Evolutionary conservation across 2,113 vertebrate genomes (phyloP), one percentile per base, ranked within the genome.

Genomic region (Lonchura striata): DNA sequence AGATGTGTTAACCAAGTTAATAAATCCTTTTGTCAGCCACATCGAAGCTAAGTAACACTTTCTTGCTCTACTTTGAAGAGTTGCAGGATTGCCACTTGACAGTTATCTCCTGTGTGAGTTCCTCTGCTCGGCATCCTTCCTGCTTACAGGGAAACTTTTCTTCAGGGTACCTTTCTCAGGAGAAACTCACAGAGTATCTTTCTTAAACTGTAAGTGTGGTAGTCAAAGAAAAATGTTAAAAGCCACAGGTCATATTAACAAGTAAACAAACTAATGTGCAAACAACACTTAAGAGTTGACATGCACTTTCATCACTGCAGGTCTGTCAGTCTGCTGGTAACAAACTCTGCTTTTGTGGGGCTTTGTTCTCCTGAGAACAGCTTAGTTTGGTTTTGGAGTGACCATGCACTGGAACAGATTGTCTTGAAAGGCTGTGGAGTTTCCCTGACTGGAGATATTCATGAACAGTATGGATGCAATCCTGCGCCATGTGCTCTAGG

Each of bases 161-260:
- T 56, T 31, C 49, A n/a, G 33, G 20, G 14, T 57, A n/a, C 41
- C 21, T 65, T 83, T 76, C 83, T 80, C 54, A 78, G 85, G 33
- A 54, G 13, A 66, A 82, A 61, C 28, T 65, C 61, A 25, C 3
- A 33, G 23, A 33, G 18, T n/a, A 63, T 75, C 25, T 44, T 86
- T 81, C 82, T 82, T 82, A 79, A 95, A 88, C 72, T 4, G 0
- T 42, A 41, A 77, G 49, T 18, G n/a, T 47, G 61, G 16, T 28
- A 87, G 39, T 85, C 65, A 87, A 74, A 87, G 30, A 65, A 60
- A 90, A 91, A 95, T 35, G 27, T 60, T 92, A 72, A 87, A 82
- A 94, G 52, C 42, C 21, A 61, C 25, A 85, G 86, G 46, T 91
- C 18, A 63, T 31, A 37, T n/a, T 41, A 87, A 85, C 7, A 57